These are phyloP conservation scores for Tympanoctomys barrerae DNA, from an alignment of 2,797 vertebrate genomes.

Conservation along the genomic window DNA sequence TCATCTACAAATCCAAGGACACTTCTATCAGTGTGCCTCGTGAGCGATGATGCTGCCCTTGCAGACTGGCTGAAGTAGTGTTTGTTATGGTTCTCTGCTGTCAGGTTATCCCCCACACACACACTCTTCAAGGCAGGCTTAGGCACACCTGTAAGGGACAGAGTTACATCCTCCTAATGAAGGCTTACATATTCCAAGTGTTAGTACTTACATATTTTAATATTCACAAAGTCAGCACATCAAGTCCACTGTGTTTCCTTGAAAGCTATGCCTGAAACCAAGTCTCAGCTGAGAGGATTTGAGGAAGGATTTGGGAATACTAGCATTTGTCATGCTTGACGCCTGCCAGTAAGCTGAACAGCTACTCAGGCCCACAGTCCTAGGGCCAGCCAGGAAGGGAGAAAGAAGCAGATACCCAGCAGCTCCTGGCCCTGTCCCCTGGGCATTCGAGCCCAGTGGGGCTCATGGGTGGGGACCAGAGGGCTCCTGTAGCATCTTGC, in stretches of 20 bases:
- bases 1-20: rapidly evolving
- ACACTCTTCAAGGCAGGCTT: background rate
- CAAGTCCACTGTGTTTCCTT: background rate
- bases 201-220: background rate
- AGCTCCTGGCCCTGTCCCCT: background rate
- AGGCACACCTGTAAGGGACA: background rate
- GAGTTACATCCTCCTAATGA: background rate
- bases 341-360: rapidly evolving
- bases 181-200: background rate
- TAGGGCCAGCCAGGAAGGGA: no score
- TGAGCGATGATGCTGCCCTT: background rate
- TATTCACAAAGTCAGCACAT: background rate
- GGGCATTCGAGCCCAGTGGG: background rate
- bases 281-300: background rate
- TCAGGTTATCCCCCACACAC: background rate
- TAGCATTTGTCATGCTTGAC: rapidly evolving
- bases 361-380: background rate
- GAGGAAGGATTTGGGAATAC: background rate
- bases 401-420: rapidly evolving
- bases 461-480: rapidly evolving
- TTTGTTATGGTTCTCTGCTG: background rate
- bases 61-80: background rate
- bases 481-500: background rate
- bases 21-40: rapidly evolving
- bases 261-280: background rate